Evolutionary conservation across 2,797 vertebrate species (phyloP).

Genomic region (Acipenser oxyrinchus): DNA sequence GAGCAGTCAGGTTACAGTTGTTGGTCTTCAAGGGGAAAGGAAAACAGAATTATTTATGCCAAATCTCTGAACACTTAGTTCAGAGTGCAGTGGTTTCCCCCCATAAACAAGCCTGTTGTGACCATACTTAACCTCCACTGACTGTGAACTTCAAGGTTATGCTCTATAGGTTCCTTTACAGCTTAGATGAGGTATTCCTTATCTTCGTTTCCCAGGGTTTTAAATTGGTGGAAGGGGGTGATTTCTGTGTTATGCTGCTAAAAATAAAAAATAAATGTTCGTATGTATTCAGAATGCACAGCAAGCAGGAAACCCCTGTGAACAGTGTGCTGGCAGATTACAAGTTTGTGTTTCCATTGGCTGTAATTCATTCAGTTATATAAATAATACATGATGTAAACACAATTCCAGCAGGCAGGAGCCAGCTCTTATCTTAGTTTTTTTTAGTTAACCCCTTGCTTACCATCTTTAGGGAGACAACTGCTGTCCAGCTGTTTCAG

Average conservation of each 20-base stretch:
- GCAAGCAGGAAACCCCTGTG: conserved; percentile 1
- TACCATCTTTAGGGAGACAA: too few species aligned
- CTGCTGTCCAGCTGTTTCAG: too few species aligned
- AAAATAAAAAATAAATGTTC: neutral
- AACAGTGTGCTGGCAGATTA: neutral
- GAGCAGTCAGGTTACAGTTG: too few species aligned
- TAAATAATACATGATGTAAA: neutral
- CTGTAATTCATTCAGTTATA: neutral
- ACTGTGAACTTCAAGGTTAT: neutral
- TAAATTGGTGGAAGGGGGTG: neutral
- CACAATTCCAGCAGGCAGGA: neutral
- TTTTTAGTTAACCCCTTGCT: neutral
- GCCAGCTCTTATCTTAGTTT: neutral
- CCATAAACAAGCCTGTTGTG: neutral
- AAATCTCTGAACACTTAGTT: too few species aligned
- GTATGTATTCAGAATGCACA: neutral
- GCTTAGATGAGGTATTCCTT: neutral
- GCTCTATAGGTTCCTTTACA: neutral
- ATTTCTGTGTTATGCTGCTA: neutral
- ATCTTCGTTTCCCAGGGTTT: neutral
- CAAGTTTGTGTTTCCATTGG: neutral
- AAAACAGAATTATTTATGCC: too few species aligned
- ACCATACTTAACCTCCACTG: neutral
- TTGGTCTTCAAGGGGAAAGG: too few species aligned
- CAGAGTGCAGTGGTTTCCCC: too few species aligned